Conservation (phyloP, 2,797 vertebrate species). For the Peromyscus aztecus region DNA sequence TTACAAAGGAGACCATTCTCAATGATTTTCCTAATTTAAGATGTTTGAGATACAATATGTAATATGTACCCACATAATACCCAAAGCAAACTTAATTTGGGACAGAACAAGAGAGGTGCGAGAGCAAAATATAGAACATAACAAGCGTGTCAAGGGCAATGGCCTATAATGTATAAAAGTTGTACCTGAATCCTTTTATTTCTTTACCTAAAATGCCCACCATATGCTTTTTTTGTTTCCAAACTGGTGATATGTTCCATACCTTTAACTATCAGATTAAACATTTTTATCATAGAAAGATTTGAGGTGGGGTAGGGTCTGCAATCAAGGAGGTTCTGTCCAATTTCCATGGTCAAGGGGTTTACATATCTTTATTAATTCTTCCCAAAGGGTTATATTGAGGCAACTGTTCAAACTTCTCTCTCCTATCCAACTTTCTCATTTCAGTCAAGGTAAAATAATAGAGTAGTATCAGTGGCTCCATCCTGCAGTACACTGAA, state of each 20-base stretch:
- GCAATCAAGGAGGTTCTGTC: background rate
- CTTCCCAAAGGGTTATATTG: background rate
- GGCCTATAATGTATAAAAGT: background rate
- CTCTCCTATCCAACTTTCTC: background rate
- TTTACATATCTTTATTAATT: background rate
- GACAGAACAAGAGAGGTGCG: background rate
- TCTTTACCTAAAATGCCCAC: background rate
- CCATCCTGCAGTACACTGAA: background rate
- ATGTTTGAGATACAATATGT: background rate
- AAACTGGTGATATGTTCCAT: background rate
- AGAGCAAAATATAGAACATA: background rate
- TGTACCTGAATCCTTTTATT: background rate
- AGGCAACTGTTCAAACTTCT: background rate
- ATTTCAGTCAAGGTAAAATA: background rate
- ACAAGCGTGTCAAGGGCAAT: background rate
- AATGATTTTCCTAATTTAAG: conserved; percentile 20
- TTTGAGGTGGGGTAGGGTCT: background rate
- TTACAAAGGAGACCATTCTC: background rate
- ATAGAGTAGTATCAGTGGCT: background rate
- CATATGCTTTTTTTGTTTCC: background rate
- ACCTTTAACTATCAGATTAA: background rate
- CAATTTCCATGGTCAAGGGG: background rate
- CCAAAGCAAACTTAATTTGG: background rate
- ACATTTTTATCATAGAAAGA: background rate
- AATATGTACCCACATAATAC: background rate